A percentile compares a stretch with the other conserved stretches of the same genome.
phyloP scores from a whole-genome alignment of 30 jellyfish, hydroid and myxozoan genomes.

The Cassiopea xamachana region DNA sequence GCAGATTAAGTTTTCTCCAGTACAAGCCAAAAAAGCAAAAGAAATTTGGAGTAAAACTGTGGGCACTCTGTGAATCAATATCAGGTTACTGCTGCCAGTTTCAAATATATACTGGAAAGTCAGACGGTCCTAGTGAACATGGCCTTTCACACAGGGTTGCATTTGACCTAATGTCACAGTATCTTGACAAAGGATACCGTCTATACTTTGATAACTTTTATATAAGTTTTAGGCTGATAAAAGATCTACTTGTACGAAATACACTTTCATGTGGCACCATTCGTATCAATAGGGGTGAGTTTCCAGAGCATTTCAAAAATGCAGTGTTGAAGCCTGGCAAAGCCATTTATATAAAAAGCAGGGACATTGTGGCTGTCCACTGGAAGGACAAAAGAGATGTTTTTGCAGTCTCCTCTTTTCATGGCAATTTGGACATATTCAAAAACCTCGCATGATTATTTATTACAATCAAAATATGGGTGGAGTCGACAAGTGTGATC shows the following conservation, averaged over 20 bases:
- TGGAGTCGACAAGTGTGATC: conserved; percentile 27
- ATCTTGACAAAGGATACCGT: conserved; percentile 61
- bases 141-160: conserved; percentile 66
- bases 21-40: conserved; percentile 53
- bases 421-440: background rate
- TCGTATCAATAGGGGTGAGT: conserved; percentile 35
- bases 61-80: conserved; percentile 47
- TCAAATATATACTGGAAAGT: conserved; percentile 51
- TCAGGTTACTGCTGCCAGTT: conserved; percentile 50
- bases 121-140: conserved; percentile 24
- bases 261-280: conserved; percentile 52
- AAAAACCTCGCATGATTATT: background rate
- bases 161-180: conserved; percentile 42
- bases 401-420: conserved; percentile 3
- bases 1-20: conserved; percentile 34
- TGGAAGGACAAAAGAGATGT: conserved; percentile 40
- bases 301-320: conserved; percentile 31
- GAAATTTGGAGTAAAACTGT: conserved; percentile 27
- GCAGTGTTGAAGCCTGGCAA: conserved; percentile 21
- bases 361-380: conserved; percentile 37
- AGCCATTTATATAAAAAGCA: background rate
- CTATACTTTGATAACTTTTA: conserved; percentile 56
- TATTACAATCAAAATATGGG: conserved; percentile 6
- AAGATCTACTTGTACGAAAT: conserved; percentile 40
- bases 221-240: conserved; percentile 6